These are phyloP conservation scores for Diplosoma virens DNA, from an alignment of 23 tunicate species.

Conservation along the genomic window DNA sequence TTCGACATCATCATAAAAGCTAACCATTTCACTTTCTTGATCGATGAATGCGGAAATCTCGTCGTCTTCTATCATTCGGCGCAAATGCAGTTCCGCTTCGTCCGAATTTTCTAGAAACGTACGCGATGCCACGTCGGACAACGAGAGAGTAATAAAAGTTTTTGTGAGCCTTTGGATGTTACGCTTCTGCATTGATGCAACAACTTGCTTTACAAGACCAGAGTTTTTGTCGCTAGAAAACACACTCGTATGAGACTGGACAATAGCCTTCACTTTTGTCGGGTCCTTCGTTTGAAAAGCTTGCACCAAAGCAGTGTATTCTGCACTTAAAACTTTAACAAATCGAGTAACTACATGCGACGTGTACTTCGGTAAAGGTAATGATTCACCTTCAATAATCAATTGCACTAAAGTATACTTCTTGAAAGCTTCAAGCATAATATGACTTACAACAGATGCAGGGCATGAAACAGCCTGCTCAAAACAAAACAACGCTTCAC, in stretches of 20 bases:
- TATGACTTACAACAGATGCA: slow-evolving; percentile 71
- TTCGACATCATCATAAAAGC: slow-evolving; percentile 77
- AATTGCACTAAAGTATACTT: slow-evolving; percentile 61
- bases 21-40: slow-evolving; percentile 77
- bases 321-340: slow-evolving; percentile 38
- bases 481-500: slow-evolving; percentile 68
- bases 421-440: slow-evolving; percentile 85
- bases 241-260: slow-evolving; percentile 38
- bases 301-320: slow-evolving; percentile 34
- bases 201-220: slow-evolving; percentile 73
- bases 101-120: slow-evolving; percentile 53
- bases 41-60: slow-evolving; percentile 67
- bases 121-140: slow-evolving; percentile 75
- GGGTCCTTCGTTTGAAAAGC: slow-evolving; percentile 48
- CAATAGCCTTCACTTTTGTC: slow-evolving; percentile 46
- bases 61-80: slow-evolving; percentile 71
- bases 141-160: slow-evolving; percentile 76
- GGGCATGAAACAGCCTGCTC: slow-evolving; percentile 89
- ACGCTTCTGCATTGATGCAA: slow-evolving; percentile 47
- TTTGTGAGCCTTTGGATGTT: slow-evolving; percentile 83
- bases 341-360: slow-evolving; percentile 69
- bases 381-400: slow-evolving; percentile 61
- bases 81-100: slow-evolving; percentile 71
- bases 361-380: slow-evolving; percentile 81
- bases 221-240: slow-evolving; percentile 65